These are phyloP conservation scores for Trichoplusia ni DNA, from an alignment of 1,140 invertebrate genomes.

Conservation along the genomic window DNA sequence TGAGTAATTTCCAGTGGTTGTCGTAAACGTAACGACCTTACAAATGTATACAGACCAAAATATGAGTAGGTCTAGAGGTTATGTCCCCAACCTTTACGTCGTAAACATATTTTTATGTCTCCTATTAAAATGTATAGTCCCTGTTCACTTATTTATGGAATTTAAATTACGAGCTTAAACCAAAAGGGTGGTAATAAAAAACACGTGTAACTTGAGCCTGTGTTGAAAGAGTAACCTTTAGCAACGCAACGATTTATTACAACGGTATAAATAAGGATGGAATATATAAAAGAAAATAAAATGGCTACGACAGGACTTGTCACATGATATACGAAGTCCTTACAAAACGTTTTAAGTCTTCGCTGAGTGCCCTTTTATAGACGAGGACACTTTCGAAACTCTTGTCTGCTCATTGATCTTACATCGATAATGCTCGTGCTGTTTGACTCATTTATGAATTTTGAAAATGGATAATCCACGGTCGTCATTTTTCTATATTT, in stretches of 20 bases:
- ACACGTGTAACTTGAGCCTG: background rate
- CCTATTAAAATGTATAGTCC: too few relatives aligned
- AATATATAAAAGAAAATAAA: slow-evolving; percentile 2
- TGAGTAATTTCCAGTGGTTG: too few relatives aligned
- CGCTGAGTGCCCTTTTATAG: background rate
- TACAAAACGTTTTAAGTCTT: slow-evolving; percentile 6
- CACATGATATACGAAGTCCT: slow-evolving; percentile 15
- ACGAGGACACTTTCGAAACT: background rate
- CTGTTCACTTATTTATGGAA: background rate
- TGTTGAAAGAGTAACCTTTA: slow-evolving; percentile 8
- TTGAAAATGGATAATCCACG: too few relatives aligned
- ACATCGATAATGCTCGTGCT: background rate
- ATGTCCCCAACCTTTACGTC: too few relatives aligned
- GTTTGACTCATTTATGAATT: too few relatives aligned
- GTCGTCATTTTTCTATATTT: too few relatives aligned
- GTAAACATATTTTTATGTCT: too few relatives aligned
- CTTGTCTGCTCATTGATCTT: background rate
- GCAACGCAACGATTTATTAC: slow-evolving; percentile 5
- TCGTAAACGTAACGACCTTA: too few relatives aligned
- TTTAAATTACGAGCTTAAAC: background rate
- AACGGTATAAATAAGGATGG: slow-evolving; percentile 1
- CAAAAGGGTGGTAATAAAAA: background rate
- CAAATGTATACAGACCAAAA: too few relatives aligned
- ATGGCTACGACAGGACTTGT: background rate
- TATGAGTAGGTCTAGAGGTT: too few relatives aligned